These are phyloP conservation scores for Epirrhoe tristata DNA, from an alignment of 2,888 invertebrate species.

Conservation along the genomic window DNA sequence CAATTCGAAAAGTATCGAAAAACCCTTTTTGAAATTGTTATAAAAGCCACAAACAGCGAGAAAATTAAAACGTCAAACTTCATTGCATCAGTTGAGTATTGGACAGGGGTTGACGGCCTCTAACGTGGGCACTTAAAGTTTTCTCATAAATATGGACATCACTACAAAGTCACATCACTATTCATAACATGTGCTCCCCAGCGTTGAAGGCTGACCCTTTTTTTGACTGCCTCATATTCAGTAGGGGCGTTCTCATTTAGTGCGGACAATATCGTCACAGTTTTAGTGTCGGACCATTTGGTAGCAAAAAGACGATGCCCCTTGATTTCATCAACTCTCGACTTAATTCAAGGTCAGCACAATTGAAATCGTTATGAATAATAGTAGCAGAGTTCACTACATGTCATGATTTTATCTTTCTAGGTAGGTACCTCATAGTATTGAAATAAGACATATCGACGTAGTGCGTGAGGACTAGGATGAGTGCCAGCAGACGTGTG, in stretches of 20 bases:
- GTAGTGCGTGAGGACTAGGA: no score
- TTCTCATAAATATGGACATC: constrained; percentile 65
- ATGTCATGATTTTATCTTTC: background rate
- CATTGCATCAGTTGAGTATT: constrained; percentile 25
- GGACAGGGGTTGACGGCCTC: constrained; percentile 26
- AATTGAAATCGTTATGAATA: background rate
- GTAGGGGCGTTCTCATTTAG: constrained; percentile 45
- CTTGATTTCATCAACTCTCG: constrained; percentile 33
- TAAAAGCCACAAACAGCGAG: constrained; percentile 24
- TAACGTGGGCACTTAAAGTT: constrained; percentile 54
- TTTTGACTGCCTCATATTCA: constrained; percentile 53
- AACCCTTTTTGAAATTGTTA: constrained; percentile 30
- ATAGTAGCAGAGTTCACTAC: background rate
- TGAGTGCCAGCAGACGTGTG: no score
- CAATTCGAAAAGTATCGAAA: constrained; percentile 35
- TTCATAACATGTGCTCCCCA: constrained; percentile 60
- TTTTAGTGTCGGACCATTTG: constrained; percentile 44
- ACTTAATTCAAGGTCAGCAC: constrained; percentile 1
- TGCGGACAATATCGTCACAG: constrained; percentile 44
- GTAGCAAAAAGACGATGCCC: constrained; percentile 37
- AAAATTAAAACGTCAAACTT: constrained; percentile 37
- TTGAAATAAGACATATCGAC: no score
- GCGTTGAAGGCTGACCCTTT: constrained; percentile 56
- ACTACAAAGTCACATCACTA: constrained; percentile 52
- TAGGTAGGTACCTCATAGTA: no score